These are phyloP conservation scores for Drosophila nigrodunni DNA, from an alignment of 1,140 invertebrate genomes.

Conservation along the genomic window DNA sequence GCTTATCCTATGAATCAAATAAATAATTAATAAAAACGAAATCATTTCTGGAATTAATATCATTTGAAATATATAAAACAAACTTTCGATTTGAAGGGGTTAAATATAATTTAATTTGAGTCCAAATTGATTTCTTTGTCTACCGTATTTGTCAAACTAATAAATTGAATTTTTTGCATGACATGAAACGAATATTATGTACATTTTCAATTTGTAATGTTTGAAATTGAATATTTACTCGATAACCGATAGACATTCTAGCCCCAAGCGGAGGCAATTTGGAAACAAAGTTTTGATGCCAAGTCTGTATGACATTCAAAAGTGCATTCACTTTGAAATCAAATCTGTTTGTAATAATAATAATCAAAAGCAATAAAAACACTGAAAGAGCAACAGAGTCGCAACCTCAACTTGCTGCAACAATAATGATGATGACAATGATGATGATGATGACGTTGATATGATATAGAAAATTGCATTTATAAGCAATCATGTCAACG, in stretches of 20 bases:
- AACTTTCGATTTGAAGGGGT: no score
- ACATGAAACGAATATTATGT: slow-evolving; percentile 3
- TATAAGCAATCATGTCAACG: slow-evolving; percentile 82
- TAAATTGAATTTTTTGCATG: slow-evolving; percentile 3
- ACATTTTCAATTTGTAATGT: slow-evolving; percentile 25
- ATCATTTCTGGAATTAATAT: no score
- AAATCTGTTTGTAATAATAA: slow-evolving; percentile 82
- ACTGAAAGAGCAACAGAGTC: slow-evolving; percentile 13
- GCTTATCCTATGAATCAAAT: no score
- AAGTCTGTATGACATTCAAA: slow-evolving; percentile 41
- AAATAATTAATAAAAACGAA: no score
- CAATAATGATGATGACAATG: background rate
- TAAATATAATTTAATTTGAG: background rate
- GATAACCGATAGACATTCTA: slow-evolving; percentile 22
- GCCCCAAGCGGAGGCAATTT: slow-evolving; percentile 5
- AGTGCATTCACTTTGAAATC: slow-evolving; percentile 60
- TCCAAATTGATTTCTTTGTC: background rate
- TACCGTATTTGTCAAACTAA: background rate
- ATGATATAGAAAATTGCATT: slow-evolving; percentile 78
- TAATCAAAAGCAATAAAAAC: slow-evolving; percentile 70
- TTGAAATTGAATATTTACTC: slow-evolving; percentile 34
- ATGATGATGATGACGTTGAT: slow-evolving; percentile 45
- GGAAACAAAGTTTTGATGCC: background rate
- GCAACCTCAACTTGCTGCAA: slow-evolving; percentile 4
- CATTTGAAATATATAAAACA: no score